Evolutionary conservation across 2,888 invertebrate genomes (phyloP), one percentile per base, ranked within the genome.

Genomic region (Hydrotaea diabolus): DNA sequence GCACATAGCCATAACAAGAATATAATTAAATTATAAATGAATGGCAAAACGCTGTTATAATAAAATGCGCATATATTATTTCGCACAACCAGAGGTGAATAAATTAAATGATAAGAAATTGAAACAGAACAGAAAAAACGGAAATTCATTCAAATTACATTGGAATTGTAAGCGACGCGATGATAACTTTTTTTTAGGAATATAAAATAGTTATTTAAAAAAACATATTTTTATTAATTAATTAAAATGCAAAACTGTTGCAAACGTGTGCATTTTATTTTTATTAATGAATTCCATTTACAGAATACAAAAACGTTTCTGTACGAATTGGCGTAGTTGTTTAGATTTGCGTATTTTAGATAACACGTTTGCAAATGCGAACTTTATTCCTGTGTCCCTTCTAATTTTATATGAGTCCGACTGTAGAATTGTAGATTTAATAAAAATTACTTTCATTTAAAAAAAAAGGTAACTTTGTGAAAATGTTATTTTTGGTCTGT

Each of bases 81-180:
- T 39, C n/a, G 15, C 49, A 49, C n/a, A n/a, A n/a, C 2, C 15
- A 62, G 74, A 73, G 39, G 36, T 69, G 72, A 55, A 36, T 43
- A 73, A 80, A 55, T 64, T 26, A 13, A 5, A 19, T 77, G 79
- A 77, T 81, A 82, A 74, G 77, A 57, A 74, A 53, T 31, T 59
- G n/a, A 43, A 4, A 46, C 5, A 55, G 19, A 31, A 31, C 2
- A 7, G 36, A 57, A 69, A 57, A 69, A 26, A 8, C 19, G 15
- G 57, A 23, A n/a, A 57, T 13, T 5, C 3, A 69, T 21, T 2
- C 19, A 23, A 53, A 15, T n/a, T n/a, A n/a, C 53, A 53, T 17
- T 53, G 19, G 8, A 53, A 13, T 39, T 39, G 9, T 13, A 39
- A 3, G 1, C 13, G 9, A 11, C 39, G 39, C 39, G 9, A 13